Conservation (phyloP, 1,140 invertebrate genomes). For the Aethina tumida region DNA sequence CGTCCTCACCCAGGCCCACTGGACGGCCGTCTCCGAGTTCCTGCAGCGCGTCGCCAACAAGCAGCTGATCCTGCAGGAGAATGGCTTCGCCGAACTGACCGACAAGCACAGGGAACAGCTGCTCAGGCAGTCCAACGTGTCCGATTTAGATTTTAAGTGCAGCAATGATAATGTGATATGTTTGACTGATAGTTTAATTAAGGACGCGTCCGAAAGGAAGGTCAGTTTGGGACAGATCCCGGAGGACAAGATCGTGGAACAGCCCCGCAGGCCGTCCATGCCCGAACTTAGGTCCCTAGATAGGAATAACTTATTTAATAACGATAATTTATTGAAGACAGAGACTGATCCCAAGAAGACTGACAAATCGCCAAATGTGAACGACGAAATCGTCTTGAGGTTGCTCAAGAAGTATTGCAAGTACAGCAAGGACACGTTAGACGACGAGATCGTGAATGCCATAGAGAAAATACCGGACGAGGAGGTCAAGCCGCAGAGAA, state of each 20-base stretch:
- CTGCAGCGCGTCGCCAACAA: slow-evolving; percentile 47
- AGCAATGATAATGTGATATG: slow-evolving; percentile 22
- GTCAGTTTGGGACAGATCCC: slow-evolving; percentile 27
- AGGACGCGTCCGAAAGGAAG: slow-evolving; percentile 19
- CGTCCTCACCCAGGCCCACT: slow-evolving; percentile 48
- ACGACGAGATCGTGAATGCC: slow-evolving; percentile 32
- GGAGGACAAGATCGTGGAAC: slow-evolving; percentile 25
- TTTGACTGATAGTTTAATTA: slow-evolving; percentile 16
- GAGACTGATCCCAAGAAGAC: slow-evolving; percentile 29
- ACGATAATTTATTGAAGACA: slow-evolving; percentile 28
- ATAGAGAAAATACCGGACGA: slow-evolving; percentile 27
- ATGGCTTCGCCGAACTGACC: slow-evolving; percentile 34
- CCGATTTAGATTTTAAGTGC: slow-evolving; percentile 16
- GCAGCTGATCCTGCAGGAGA: slow-evolving; percentile 43
- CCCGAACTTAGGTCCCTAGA: slow-evolving; percentile 25
- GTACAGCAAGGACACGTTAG: slow-evolving; percentile 31
- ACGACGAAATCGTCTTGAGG: slow-evolving; percentile 32
- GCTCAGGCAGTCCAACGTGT: slow-evolving; percentile 17
- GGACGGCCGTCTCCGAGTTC: slow-evolving; percentile 50
- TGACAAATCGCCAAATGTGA: slow-evolving; percentile 27
- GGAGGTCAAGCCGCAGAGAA: slow-evolving; percentile 15
- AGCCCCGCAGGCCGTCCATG: slow-evolving; percentile 26
- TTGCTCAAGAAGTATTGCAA: slow-evolving; percentile 34
- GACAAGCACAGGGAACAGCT: slow-evolving; percentile 31
- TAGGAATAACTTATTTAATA: slow-evolving; percentile 31